Conservation (phyloP, 1,140 invertebrate genomes). For the Drosophila subobscura region DNA sequence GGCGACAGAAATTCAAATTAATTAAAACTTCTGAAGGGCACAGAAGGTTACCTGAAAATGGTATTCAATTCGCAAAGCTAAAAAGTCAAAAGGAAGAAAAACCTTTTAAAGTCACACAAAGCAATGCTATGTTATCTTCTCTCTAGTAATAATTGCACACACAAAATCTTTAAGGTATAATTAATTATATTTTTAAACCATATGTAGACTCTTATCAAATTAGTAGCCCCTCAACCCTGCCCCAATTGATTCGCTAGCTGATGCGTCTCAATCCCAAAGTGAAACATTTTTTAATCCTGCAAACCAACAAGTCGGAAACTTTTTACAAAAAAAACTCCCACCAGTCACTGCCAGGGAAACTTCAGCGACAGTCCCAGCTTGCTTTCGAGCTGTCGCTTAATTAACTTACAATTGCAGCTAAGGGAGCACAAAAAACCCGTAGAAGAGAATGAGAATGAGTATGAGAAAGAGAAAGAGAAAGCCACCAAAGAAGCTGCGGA, state of each 20-base stretch:
- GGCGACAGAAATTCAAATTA: slow-evolving; percentile 22
- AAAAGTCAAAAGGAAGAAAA: not conserved
- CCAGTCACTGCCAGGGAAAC: not conserved
- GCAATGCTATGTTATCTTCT: no score
- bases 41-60: not conserved
- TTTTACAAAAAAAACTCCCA: no score
- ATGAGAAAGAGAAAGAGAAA: not conserved
- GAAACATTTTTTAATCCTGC: not conserved
- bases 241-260: no score
- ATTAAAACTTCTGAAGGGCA: not conserved
- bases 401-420: slow-evolving; percentile 65
- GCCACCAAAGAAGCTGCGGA: no score
- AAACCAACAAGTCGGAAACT: slow-evolving; percentile 2
- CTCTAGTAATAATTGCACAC: no score
- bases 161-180: no score
- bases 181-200: no score
- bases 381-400: slow-evolving; percentile 58
- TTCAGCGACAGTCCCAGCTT: slow-evolving; percentile 36
- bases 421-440: slow-evolving; percentile 9
- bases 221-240: no score
- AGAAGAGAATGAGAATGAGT: not conserved
- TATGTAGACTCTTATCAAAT: no score
- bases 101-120: no score
- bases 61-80: not conserved
- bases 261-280: no score